Conservation (phyloP, 2,113 vertebrate genomes). For the Antennarius striatus region DNA sequence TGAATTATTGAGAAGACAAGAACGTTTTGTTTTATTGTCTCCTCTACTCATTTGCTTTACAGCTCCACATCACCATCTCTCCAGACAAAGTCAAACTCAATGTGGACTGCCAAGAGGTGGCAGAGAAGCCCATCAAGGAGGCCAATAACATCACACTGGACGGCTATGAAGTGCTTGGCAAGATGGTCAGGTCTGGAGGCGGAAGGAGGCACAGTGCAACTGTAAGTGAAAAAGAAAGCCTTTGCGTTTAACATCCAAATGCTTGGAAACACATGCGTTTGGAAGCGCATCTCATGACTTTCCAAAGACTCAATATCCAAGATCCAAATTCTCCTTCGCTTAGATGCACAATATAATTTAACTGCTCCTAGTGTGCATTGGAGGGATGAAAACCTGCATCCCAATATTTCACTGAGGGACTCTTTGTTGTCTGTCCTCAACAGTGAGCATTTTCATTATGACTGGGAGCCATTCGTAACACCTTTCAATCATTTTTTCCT, state of each 20-base stretch:
- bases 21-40: conserved; percentile 27
- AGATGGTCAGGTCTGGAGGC: conserved; percentile 81
- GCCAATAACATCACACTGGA: conserved; percentile 92
- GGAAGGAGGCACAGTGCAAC: conserved; percentile 89
- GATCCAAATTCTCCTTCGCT: conserved; percentile 19
- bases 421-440: conserved; percentile 41
- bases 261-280: conserved; percentile 26
- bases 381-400: conserved; percentile 14
- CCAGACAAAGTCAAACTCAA: conserved; percentile 92
- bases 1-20: conserved; percentile 23
- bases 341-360: conserved; percentile 35
- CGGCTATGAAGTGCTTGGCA: conserved; percentile 95
- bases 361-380: conserved; percentile 26
- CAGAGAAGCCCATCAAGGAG: conserved; percentile 92
- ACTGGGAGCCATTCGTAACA: conserved; percentile 72
- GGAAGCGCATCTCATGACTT: conserved; percentile 36
- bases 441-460: conserved; percentile 43
- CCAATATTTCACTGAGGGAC: conserved; percentile 16
- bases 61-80: conserved; percentile 93
- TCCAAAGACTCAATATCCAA: conserved; percentile 23
- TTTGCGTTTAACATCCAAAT: conserved; percentile 12
- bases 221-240: conserved; percentile 83
- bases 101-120: conserved; percentile 92
- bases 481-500: conserved; percentile 35
- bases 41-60: conserved; percentile 34